Conservation (phyloP, 2,797 vertebrate genomes). For the Rhynchotus rufescens region DNA sequence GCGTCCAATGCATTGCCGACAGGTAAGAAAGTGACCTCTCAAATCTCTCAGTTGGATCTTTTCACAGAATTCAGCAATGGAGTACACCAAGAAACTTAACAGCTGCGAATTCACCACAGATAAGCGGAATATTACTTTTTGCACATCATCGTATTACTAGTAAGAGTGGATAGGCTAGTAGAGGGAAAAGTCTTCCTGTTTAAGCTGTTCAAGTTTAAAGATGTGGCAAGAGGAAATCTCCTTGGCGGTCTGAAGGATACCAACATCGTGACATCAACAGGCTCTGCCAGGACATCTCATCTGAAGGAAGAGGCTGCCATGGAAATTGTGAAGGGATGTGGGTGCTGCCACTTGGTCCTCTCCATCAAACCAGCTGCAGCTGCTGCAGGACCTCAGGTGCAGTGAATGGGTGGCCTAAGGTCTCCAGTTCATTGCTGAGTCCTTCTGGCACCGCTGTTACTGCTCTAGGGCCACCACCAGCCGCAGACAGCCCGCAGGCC, state of each 20-base stretch:
- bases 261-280: not conserved
- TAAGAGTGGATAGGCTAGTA: not conserved
- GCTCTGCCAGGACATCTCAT: not conserved
- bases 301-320: not conserved
- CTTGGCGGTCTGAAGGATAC: not conserved
- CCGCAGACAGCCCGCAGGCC: not conserved
- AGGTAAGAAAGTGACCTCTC: not conserved
- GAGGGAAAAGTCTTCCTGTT: not conserved
- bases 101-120: not conserved
- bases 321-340: not conserved
- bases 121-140: not conserved
- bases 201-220: not conserved
- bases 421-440: fast-evolving
- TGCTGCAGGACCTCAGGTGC: not conserved
- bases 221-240: not conserved
- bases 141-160: not conserved
- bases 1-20: not conserved
- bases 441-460: not conserved
- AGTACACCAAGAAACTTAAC: not conserved
- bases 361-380: fast-evolving
- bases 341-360: not conserved
- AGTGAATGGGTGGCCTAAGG: not conserved
- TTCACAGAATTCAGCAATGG: not conserved
- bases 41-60: not conserved
- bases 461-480: not conserved